Base-by-base conservation (phyloP, 1,140 invertebrate genomes). In the Procambarus clarkii region DNA sequence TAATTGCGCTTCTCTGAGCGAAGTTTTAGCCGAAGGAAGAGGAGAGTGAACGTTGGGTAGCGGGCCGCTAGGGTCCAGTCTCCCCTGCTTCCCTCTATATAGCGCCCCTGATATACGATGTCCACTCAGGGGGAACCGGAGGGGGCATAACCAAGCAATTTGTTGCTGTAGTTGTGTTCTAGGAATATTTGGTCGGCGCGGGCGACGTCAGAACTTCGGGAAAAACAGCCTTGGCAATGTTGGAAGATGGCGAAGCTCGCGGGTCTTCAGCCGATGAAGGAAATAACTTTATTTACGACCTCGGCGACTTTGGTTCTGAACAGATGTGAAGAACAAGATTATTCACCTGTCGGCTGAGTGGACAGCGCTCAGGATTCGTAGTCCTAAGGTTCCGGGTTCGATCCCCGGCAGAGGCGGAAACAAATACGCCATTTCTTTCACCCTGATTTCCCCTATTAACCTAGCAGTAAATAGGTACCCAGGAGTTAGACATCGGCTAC, bases 121-220 rank as follows among this genome's bases (percentile, higher is more conserved):
- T 81, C 79, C 79, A 81, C 54, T 81, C 79, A 81, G 44, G 48
- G 34, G 8, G 79, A 81, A 15, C 79, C 79, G 54, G 54, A 81
- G 34, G 79, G 79, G 79, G 79, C 79, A 81, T 81, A 81, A 81
- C 79, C 79, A 81, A 81, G 54, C 79, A 81, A 81, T 81, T 81
- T 81, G 79, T 81, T 81, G 54, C 79, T 74, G 69, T 74, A 74
- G n/a, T 74, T 74, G 69, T 74, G 69, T n/a, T 74, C 69, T 74
- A 74, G n/a, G 69, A 74, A 74, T 74, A 74, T 74, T 74, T 74
- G 69, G n/a, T 34, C 69, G 15, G 69, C 5, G 69, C 21, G 21
- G n/a, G n/a, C 69, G 24, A 74, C 69, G 24, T 7, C 7, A 74
- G 34, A 74, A 34, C 34, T 4, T n/a, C 69, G n/a, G 34, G 69